Evolutionary conservation across 2,888 invertebrate species (phyloP).

Genomic region (Hermaeophaga mercurialis): DNA sequence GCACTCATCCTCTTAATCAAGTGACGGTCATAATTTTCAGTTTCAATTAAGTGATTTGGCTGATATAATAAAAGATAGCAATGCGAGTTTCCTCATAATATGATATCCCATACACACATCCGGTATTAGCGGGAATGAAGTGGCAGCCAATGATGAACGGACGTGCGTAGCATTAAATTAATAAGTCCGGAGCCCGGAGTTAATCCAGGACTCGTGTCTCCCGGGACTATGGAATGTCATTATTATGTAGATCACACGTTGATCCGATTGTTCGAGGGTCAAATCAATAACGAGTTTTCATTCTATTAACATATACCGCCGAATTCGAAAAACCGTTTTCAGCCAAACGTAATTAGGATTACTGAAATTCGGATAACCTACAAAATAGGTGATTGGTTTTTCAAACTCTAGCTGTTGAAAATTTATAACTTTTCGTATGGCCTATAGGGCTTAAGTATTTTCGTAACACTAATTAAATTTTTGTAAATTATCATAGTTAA

Average conservation of each 20-base stretch:
- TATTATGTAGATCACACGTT: slow-evolving; percentile 60
- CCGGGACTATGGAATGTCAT: slow-evolving; percentile 55
- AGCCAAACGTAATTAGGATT: too few relatives aligned
- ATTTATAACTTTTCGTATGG: too few relatives aligned
- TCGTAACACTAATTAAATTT: too few relatives aligned
- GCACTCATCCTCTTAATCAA: slow-evolving; percentile 43
- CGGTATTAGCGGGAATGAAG: slow-evolving; percentile 54
- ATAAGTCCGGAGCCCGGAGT: slow-evolving; percentile 56
- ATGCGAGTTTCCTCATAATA: slow-evolving; percentile 52
- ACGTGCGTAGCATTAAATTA: slow-evolving; percentile 59
- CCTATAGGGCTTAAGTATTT: too few relatives aligned
- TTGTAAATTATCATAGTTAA: too few relatives aligned
- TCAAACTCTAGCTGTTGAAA: too few relatives aligned
- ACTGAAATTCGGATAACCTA: too few relatives aligned
- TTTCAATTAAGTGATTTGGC: slow-evolving; percentile 54
- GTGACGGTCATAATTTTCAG: slow-evolving; percentile 52
- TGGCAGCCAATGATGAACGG: slow-evolving; percentile 58
- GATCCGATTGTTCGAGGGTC: slow-evolving; percentile 56
- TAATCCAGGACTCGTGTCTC: slow-evolving; percentile 57
- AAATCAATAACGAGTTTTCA: slow-evolving; percentile 51
- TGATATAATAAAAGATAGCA: slow-evolving; percentile 54
- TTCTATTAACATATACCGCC: slow-evolving; percentile 29
- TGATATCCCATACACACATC: slow-evolving; percentile 47
- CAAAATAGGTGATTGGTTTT: too few relatives aligned
- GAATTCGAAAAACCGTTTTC: not conserved